Evolutionary conservation across 2,888 invertebrate species (phyloP), one percentile per base, ranked within the genome.

Genomic region (Cremastinae sp.): DNA sequence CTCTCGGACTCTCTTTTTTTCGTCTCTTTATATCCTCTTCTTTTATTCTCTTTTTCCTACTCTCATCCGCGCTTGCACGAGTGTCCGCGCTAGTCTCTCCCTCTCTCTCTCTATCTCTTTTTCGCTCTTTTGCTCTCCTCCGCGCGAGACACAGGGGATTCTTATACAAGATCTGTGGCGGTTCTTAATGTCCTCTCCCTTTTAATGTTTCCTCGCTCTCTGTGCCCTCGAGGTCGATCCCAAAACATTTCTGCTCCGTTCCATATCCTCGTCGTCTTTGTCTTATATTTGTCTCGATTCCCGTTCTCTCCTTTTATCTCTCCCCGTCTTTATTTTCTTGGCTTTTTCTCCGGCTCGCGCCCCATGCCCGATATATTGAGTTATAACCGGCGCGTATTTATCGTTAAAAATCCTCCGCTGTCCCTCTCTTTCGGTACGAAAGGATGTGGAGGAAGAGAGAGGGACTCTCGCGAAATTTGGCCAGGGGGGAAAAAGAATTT

Each of bases 101-200:
- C 43, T 62, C 45, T 81, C 80, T 79, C 70, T 80, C 80, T 81
- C 81, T 79, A 81, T 78, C 79, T 76, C 76, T 64, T 64, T 49
- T 62, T 64, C 72, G 41, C 36, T 41, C 38, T 20, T 58, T 58
- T 20, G 58, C 38, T 16, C 18, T 41, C 28, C 43, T 9, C 45
- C 14, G 28, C 66, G 66, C 70, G 74, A 72, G 69, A 66, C 53
- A 53, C 43, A 59, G 64, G 82, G 83, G 84, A 87, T 88, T 84
- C 88, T 85, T 85, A 85, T 87, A 87, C 88, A 84, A 86, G 88
- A 87, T 88, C 88, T 86, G 87, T 85, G 87, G 86, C 84, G 86
- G 86, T 88, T 88, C 88, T 88, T 88, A 88, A 88, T 88, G 87
- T 87, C 87, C 87, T 86, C 86, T 85, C 84, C 87, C 87, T 87